phyloP scores from a whole-genome alignment of 2,113 vertebrate genomes.

The Glareola pratincola region DNA sequence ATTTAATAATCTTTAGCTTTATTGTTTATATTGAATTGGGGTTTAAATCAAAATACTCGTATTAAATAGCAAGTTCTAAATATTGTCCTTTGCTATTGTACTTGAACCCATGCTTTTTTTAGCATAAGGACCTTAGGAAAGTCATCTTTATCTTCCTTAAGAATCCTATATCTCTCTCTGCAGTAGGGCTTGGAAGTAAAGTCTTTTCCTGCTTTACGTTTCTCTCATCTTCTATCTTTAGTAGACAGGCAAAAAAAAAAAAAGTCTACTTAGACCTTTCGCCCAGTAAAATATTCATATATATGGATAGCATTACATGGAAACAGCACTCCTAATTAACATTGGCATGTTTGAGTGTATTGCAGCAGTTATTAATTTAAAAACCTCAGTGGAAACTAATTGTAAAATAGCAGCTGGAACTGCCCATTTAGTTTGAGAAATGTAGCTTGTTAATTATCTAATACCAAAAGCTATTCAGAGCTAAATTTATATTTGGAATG shows the following conservation, averaged over 20 bases:
- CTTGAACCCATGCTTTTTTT: not conserved
- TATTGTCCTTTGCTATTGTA: not conserved
- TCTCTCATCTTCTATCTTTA: constrained; percentile 1
- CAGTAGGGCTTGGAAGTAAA: not conserved
- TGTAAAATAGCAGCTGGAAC: constrained; percentile 62
- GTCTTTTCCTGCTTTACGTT: not conserved
- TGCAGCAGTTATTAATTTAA: constrained; percentile 63
- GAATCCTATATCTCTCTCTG: not conserved
- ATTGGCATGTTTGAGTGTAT: constrained; percentile 31
- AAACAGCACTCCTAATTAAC: constrained; percentile 41
- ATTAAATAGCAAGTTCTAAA: not conserved
- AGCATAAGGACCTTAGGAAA: not conserved
- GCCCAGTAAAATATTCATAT: constrained; percentile 9
- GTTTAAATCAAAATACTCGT: not conserved
- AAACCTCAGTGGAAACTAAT: constrained; percentile 52
- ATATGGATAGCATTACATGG: constrained; percentile 42
- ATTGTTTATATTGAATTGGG: not conserved
- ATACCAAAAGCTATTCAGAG: constrained; percentile 45
- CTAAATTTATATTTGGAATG: constrained; percentile 27
- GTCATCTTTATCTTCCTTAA: not conserved
- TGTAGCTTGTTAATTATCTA: constrained; percentile 44
- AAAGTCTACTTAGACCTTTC: not conserved
- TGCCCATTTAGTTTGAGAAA: constrained; percentile 41
- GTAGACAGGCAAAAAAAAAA: not conserved
- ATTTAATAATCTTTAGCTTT: not conserved